phyloP scores from a whole-genome alignment of 2,113 vertebrate genomes.

The Sciurus niger region DNA sequence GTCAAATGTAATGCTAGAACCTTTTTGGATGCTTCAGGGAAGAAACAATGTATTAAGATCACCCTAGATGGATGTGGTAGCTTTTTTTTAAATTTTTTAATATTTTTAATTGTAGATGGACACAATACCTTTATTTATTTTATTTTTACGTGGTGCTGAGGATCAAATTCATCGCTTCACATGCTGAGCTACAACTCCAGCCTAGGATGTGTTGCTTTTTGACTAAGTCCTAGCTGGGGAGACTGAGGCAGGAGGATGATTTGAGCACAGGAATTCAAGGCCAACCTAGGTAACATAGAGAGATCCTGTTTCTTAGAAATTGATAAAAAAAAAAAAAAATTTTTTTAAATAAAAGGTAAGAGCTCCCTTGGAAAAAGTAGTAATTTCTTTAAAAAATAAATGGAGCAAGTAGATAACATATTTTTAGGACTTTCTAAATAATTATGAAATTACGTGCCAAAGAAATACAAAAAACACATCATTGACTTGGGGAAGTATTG shows the following conservation, averaged over 20 bases:
- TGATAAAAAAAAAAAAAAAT: background rate
- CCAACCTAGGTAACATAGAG: background rate
- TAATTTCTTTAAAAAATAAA: background rate
- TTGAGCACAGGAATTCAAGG: background rate
- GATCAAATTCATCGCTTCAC: too few relatives aligned
- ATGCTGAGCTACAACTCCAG: too few relatives aligned
- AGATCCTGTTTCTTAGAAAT: background rate
- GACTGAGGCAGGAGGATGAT: background rate
- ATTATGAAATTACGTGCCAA: constrained; percentile 61
- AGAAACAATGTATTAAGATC: background rate
- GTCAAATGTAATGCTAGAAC: background rate
- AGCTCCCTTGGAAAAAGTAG: background rate
- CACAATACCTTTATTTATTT: too few relatives aligned
- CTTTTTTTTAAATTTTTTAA: too few relatives aligned
- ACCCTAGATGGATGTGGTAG: background rate
- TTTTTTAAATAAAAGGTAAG: background rate
- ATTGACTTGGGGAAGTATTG: constrained; percentile 46
- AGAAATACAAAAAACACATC: constrained; percentile 49
- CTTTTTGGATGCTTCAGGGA: background rate
- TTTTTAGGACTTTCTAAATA: constrained; percentile 47
- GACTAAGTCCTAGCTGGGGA: background rate
- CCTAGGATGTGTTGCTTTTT: too few relatives aligned
- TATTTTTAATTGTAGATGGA: too few relatives aligned
- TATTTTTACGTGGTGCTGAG: too few relatives aligned
- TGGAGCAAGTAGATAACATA: background rate